phyloP scores from a whole-genome alignment of 30 jellyfish, hydroid and myxozoan genomes.

The Hydractinia symbiolongicarpus region DNA sequence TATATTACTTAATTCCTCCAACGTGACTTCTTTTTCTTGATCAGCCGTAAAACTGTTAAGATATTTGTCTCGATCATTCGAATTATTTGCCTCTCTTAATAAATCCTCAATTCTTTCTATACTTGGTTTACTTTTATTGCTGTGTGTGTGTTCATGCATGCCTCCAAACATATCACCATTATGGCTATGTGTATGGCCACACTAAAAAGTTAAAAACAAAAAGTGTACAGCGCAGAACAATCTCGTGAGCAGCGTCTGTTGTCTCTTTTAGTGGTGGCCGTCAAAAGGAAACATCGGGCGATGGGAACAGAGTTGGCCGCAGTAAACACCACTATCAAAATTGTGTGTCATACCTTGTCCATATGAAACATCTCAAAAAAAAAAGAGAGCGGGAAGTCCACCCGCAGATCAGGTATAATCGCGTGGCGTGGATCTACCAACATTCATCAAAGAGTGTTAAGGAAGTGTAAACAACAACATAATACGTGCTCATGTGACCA shows the following conservation, averaged over 20 bases:
- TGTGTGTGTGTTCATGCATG: not conserved
- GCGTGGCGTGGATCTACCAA: too few relatives aligned
- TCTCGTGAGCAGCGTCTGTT: not conserved
- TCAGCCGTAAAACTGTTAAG: slow-evolving; percentile 6
- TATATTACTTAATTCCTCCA: not conserved
- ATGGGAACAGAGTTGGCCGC: too few relatives aligned
- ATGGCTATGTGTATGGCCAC: slow-evolving; percentile 10
- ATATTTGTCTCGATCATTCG: not conserved
- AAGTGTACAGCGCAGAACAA: not conserved
- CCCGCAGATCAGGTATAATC: too few relatives aligned
- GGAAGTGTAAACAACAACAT: too few relatives aligned
- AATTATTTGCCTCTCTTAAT: not conserved
- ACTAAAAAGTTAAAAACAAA: not conserved
- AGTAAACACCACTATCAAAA: too few relatives aligned
- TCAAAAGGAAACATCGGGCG: too few relatives aligned
- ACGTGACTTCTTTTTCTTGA: not conserved
- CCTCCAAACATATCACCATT: not conserved
- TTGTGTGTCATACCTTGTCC: too few relatives aligned
- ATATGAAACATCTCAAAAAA: too few relatives aligned
- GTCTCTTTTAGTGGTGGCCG: not conserved
- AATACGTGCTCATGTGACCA: too few relatives aligned
- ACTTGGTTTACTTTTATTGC: not conserved
- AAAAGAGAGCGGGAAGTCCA: too few relatives aligned
- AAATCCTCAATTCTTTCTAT: slow-evolving; percentile 6
- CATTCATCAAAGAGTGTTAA: too few relatives aligned